Evolutionary conservation across 53 echinoderm and acorn worm species (phyloP), one percentile per base, ranked within the genome.

Genomic region (Zoroaster sp.): DNA sequence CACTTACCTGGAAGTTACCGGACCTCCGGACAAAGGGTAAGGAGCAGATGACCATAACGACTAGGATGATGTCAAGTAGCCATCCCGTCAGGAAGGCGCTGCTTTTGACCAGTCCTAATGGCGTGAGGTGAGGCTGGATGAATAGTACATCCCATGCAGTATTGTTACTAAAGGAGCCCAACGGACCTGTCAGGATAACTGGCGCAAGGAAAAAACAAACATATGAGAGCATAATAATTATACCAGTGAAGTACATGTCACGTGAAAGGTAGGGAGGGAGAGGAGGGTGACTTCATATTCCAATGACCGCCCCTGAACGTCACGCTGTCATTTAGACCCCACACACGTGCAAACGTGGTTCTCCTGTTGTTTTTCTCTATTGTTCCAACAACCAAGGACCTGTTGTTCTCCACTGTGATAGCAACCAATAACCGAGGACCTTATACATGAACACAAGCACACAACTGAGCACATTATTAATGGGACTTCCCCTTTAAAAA

Each of bases 31-130:
- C 95, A 78, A 94, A 90, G 41, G 98, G 95, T 80, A 97, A 89
- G 0, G 98, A 97, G 66, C 95, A 97, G 23, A 97, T 46, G 73
- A 95, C 89, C 92, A 97, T 95, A 44, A 97, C 75, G 12, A 92
- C 47, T 11, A 97, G 89, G 7, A 94, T 88, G 52, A 87, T 32
- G 32, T 92, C 90, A 14, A 97, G 73, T 1, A 92, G 23, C 97
- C 95, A 97, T 9, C 97, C 97, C 1, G 97, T 97, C 42, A 95
- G 46, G 76, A 89, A 97, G 43, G 97, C 97, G 52, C 93, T 92
- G n/a, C 94, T 94, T 37, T 91, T 73, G 15, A 94, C 96, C 40
- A 89, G 67, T 28, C 96, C 96, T 9, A 89, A 68, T 0, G 32
- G 40, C 0, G 96, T 96, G 37, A 74, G 43, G 37, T 75, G 72